Evolutionary conservation across 2,888 invertebrate genomes (phyloP).

Genomic region (Drosophila vallismaia): DNA sequence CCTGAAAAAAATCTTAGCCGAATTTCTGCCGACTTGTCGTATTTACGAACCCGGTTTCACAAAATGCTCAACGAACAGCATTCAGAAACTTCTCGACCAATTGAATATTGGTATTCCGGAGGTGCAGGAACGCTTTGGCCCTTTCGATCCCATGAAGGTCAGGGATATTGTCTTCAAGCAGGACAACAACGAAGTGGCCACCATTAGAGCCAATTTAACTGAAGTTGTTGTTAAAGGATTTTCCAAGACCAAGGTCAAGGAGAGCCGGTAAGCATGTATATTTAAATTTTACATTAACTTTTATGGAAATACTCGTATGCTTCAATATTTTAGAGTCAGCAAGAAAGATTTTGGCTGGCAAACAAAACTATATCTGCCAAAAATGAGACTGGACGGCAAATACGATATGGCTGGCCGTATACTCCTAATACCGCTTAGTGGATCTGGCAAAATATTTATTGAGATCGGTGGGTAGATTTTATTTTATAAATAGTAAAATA

Average conservation of each 20-base stretch:
- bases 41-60: slow-evolving; percentile 87
- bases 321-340: slow-evolving; percentile 85
- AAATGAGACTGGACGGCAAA: slow-evolving; percentile 87
- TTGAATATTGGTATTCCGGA: slow-evolving; percentile 84
- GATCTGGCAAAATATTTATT: slow-evolving; percentile 88
- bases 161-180: slow-evolving; percentile 88
- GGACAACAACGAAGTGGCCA: slow-evolving; percentile 89
- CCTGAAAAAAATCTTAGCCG: slow-evolving; percentile 84
- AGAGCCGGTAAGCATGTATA: slow-evolving; percentile 85
- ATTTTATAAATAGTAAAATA: too few relatives aligned
- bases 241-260: slow-evolving; percentile 86
- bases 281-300: too few relatives aligned
- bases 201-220: slow-evolving; percentile 88
- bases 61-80: slow-evolving; percentile 87
- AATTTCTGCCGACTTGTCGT: slow-evolving; percentile 87
- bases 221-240: slow-evolving; percentile 88
- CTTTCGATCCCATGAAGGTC: slow-evolving; percentile 87
- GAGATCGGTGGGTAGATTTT: slow-evolving; percentile 86
- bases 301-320: too few relatives aligned
- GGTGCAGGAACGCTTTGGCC: slow-evolving; percentile 83
- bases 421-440: slow-evolving; percentile 87
- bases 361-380: slow-evolving; percentile 87
- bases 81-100: slow-evolving; percentile 86
- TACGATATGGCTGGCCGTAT: slow-evolving; percentile 88
- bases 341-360: slow-evolving; percentile 88